Conservation (phyloP, 2,888 invertebrate genomes). For the Cephus spinipes region DNA sequence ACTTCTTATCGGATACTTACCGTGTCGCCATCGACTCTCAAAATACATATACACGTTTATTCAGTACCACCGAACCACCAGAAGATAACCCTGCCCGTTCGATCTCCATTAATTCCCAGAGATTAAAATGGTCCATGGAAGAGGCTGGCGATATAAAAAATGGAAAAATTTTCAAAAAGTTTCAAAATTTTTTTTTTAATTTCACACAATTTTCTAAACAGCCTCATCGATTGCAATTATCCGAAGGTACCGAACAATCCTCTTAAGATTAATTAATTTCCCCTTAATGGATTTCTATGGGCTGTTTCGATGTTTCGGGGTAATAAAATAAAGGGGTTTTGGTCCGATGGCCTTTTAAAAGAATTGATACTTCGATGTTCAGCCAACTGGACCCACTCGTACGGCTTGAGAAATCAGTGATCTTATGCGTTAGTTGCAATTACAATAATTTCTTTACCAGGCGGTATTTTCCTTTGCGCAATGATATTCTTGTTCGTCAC, state of each 20-base stretch:
- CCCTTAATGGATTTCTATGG: too few relatives aligned
- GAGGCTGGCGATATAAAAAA: background rate
- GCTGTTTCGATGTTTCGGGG: too few relatives aligned
- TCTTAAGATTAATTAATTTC: too few relatives aligned
- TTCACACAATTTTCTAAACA: too few relatives aligned
- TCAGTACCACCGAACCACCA: too few relatives aligned
- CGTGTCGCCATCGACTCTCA: background rate
- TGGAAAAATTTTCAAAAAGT: too few relatives aligned
- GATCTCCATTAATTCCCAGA: too few relatives aligned
- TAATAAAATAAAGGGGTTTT: too few relatives aligned
- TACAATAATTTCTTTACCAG: background rate
- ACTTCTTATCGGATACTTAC: background rate
- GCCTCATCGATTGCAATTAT: too few relatives aligned
- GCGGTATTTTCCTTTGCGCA: background rate
- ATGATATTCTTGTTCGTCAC: background rate
- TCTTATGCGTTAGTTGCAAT: background rate
- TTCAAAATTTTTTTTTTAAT: too few relatives aligned
- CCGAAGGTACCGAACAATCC: too few relatives aligned
- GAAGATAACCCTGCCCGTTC: too few relatives aligned
- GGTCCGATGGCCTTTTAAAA: background rate
- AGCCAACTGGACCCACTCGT: background rate
- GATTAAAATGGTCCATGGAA: background rate
- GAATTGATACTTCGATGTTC: background rate
- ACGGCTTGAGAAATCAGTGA: background rate
- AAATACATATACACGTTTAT: background rate